phyloP scores from a whole-genome alignment of 2,888 invertebrate genomes.

The Camptogramma bilineatum region DNA sequence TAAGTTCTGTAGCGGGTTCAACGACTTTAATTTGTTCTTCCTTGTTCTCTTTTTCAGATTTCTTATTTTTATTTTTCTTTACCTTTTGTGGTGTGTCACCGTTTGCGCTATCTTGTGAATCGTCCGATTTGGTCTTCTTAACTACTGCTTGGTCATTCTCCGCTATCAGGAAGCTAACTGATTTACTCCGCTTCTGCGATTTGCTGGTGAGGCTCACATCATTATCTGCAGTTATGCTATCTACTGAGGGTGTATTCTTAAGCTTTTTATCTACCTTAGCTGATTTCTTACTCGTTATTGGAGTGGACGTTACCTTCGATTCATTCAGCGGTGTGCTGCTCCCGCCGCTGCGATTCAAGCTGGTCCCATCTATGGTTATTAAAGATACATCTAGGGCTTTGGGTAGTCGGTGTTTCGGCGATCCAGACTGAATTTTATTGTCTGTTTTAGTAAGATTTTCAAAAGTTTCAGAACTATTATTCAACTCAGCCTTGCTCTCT shows the following conservation, averaged over 20 bases:
- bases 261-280: slow-evolving; percentile 52
- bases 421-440: slow-evolving; percentile 41
- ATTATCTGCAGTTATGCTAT: slow-evolving; percentile 33
- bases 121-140: slow-evolving; percentile 70
- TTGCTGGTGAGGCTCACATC: slow-evolving; percentile 49
- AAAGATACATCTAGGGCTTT: slow-evolving; percentile 51
- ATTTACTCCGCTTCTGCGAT: slow-evolving; percentile 74
- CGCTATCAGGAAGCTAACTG: slow-evolving; percentile 75
- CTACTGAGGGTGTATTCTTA: slow-evolving; percentile 47
- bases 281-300: slow-evolving; percentile 41
- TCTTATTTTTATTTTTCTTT: slow-evolving; percentile 40
- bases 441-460: neutral
- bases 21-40: slow-evolving; percentile 41
- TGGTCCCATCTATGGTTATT: slow-evolving; percentile 57
- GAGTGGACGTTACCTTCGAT: slow-evolving; percentile 59
- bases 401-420: slow-evolving; percentile 49
- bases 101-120: slow-evolving; percentile 44
- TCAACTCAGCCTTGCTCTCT: slow-evolving; percentile 42
- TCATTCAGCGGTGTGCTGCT: slow-evolving; percentile 44
- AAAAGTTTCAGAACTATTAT: slow-evolving; percentile 1
- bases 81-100: slow-evolving; percentile 34
- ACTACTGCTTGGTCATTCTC: slow-evolving; percentile 63
- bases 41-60: slow-evolving; percentile 55
- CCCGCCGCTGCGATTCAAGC: slow-evolving; percentile 39
- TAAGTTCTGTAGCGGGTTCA: slow-evolving; percentile 27